A percentile compares a stretch with the other conserved stretches of the same genome.
These are phyloP conservation scores for Drosophila willistoni DNA, from an alignment of 1,140 invertebrate species.

Conservation along the genomic window DNA sequence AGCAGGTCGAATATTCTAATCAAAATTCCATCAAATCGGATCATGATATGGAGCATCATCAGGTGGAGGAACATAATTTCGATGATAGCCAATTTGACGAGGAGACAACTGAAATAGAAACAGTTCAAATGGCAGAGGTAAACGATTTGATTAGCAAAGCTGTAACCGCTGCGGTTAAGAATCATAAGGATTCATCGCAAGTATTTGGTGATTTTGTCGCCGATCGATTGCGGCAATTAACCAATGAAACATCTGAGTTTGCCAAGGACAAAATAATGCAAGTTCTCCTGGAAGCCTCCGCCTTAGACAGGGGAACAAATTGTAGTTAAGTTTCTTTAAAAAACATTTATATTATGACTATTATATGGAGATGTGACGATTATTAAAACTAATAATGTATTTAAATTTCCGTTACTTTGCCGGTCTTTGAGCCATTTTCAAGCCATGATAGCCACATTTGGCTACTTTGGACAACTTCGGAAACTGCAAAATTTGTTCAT, in stretches of 20 bases:
- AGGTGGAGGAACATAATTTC: slow-evolving; percentile 11
- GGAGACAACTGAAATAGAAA: slow-evolving; percentile 9
- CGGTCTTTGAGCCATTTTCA: neutral
- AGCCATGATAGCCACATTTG: slow-evolving; percentile 5
- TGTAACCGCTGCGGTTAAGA: slow-evolving; percentile 45
- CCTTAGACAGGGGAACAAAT: slow-evolving; percentile 45
- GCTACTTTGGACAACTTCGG: neutral
- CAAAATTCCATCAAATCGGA: slow-evolving; percentile 25
- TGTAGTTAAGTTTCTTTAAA: slow-evolving; percentile 30
- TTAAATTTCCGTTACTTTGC: slow-evolving; percentile 9
- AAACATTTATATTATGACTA: slow-evolving; percentile 19
- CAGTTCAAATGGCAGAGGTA: slow-evolving; percentile 7
- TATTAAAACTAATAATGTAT: neutral
- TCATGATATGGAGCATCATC: slow-evolving; percentile 15
- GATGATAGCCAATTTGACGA: slow-evolving; percentile 16
- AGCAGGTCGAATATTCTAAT: slow-evolving; percentile 58
- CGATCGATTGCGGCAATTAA: slow-evolving; percentile 57
- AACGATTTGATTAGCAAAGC: slow-evolving; percentile 63
- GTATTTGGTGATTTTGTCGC: slow-evolving; percentile 71
- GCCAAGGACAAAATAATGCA: slow-evolving; percentile 71
- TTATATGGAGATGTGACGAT: slow-evolving; percentile 9
- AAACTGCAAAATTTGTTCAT: neutral
- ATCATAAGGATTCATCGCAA: slow-evolving; percentile 55
- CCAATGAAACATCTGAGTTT: slow-evolving; percentile 47
- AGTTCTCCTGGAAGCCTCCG: slow-evolving; percentile 50